phyloP scores from a whole-genome alignment of 2,888 invertebrate genomes.

The Omphaloscelis lunosa region DNA sequence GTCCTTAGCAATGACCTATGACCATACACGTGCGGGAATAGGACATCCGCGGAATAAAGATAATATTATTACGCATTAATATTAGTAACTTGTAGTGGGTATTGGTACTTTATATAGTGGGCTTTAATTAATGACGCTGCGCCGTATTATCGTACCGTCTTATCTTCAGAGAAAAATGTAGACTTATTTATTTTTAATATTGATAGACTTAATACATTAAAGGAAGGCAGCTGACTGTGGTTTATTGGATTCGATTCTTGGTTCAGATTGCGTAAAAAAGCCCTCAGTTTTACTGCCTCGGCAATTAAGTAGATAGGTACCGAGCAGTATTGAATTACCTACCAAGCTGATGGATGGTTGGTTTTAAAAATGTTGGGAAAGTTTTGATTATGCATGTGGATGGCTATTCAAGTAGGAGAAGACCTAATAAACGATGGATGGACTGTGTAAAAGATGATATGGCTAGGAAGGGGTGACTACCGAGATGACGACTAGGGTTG shows the following conservation, averaged over 20 bases:
- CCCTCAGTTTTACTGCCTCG: neutral
- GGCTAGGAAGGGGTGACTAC: too few species aligned
- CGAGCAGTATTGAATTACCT: neutral
- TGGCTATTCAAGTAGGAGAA: too few species aligned
- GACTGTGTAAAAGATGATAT: too few species aligned
- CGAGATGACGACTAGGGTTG: too few species aligned
- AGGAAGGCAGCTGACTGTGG: neutral
- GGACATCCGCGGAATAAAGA: slow-evolving; percentile 33
- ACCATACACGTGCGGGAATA: slow-evolving; percentile 57
- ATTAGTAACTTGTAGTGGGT: neutral
- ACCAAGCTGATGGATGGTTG: too few species aligned
- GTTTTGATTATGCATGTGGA: too few species aligned
- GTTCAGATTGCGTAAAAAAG: neutral
- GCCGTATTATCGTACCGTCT: neutral
- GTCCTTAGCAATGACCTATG: slow-evolving; percentile 57
- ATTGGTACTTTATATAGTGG: neutral
- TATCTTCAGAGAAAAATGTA: neutral
- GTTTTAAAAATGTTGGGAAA: too few species aligned
- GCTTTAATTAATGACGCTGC: neutral
- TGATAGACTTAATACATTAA: neutral
- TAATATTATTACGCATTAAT: slow-evolving; percentile 26
- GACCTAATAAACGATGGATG: too few species aligned
- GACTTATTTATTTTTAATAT: neutral
- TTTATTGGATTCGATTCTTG: neutral
- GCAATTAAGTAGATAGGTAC: neutral